These are phyloP conservation scores for Zaprionus lachaisei DNA, from an alignment of 1,140 invertebrate genomes.

Conservation along the genomic window DNA sequence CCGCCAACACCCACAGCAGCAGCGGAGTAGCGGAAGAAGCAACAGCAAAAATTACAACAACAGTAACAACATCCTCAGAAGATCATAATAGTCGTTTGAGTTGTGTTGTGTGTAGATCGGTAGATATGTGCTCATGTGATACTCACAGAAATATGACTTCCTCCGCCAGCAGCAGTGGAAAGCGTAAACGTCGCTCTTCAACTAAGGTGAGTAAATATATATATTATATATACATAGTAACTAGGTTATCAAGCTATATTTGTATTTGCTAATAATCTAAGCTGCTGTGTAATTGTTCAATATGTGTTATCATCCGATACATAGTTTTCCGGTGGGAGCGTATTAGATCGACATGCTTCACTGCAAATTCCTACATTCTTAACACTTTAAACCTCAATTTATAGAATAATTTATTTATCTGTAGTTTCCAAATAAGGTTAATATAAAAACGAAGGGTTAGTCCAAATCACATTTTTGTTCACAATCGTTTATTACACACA, in stretches of 20 bases:
- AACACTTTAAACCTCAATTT: too few relatives aligned
- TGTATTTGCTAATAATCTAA: background rate
- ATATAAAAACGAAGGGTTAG: too few relatives aligned
- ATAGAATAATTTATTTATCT: too few relatives aligned
- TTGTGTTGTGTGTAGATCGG: constrained; percentile 14
- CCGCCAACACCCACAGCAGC: background rate
- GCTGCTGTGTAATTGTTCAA: too few relatives aligned
- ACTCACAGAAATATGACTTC: constrained; percentile 47
- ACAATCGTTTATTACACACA: too few relatives aligned
- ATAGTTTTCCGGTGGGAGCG: too few relatives aligned
- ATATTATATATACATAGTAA: background rate
- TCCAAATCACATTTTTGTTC: too few relatives aligned
- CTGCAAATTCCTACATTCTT: too few relatives aligned
- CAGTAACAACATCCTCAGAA: constrained; percentile 4
- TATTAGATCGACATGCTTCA: too few relatives aligned
- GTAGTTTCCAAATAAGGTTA: too few relatives aligned
- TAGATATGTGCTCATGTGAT: constrained; percentile 58
- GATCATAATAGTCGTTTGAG: constrained; percentile 1
- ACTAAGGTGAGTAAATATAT: constrained; percentile 48
- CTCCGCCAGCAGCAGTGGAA: constrained; percentile 42
- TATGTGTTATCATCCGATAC: too few relatives aligned
- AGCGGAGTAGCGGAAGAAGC: constrained; percentile 43
- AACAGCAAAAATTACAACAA: constrained; percentile 30
- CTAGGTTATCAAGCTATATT: background rate
- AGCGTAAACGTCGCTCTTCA: constrained; percentile 66